Base-by-base conservation (phyloP, 2,888 invertebrate species). In the Cryptosula pallasiana region DNA sequence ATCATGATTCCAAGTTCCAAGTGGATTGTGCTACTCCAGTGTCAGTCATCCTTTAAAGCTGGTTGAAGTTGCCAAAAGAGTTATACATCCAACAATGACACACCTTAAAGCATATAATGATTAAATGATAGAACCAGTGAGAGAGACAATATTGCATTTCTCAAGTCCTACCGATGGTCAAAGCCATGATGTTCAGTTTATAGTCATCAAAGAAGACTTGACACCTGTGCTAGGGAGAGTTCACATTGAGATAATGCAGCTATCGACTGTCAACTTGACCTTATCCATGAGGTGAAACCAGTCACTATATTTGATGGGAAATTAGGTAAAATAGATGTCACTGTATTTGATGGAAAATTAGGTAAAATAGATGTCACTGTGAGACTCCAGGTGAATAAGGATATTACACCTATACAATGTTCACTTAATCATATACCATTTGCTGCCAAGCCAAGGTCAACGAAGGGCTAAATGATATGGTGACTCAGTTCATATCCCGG, bases 21-120 rank as follows among this genome's bases (percentile, higher is more conserved):
- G 58, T 73, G 13, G 73, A 73, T 45, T 73, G 57, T 73, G 72
- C 72, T 13, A 63, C 72, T n/a, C 73, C 71, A 34, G 72, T 73
- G 29, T 73, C 73, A 27, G 34, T 58, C 20, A 25, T 73, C 3
- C 73, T 25, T 35, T n/a, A 32, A 9, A 23, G 16, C 69, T 55
- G 16, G 27, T 69, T 23, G 32, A 34, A 45, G 20, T 13, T 45
- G 20, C 45, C 5, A 45, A 20, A 5, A 45, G 20, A 45, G 9
- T 20, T 45, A 45, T 45, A 20, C 45, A 45, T 13, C 5, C 45
- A 45, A 45, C 45, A 45, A 20, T 5, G 45, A 45, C 20, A 20
- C 5, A 20, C 5, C 20, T 45, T 5, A 45, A 45, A 20, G 45
- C 20, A 13, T 45, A 45, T 20, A 45, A 45, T 45, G 45, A 20